Evolutionary conservation across 35 echinoderm and acorn worm genomes (phyloP).

Genomic region (Lytechinus variegatus): DNA sequence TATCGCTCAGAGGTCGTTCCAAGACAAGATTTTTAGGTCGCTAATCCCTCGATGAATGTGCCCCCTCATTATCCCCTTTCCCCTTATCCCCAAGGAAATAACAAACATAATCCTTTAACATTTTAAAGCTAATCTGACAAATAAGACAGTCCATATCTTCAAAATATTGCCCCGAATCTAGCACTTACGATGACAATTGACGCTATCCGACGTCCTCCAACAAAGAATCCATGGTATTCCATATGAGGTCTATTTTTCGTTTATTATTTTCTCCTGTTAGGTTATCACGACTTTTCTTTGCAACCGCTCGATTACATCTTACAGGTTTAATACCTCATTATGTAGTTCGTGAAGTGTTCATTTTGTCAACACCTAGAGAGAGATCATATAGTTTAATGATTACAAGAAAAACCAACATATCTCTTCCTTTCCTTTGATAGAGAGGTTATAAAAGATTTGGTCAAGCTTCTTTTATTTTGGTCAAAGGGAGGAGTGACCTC

Average conservation of each 20-base stretch:
- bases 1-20: background rate
- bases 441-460: background rate
- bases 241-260: background rate
- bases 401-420: background rate
- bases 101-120: conserved; percentile 4
- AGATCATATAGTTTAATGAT: background rate
- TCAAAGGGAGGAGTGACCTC: background rate
- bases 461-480: background rate
- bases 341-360: background rate
- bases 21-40: background rate
- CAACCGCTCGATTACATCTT: background rate
- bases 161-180: background rate
- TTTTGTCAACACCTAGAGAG: background rate
- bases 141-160: background rate
- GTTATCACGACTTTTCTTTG: background rate
- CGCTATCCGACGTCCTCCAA: background rate
- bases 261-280: background rate
- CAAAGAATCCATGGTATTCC: background rate
- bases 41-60: background rate
- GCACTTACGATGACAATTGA: background rate
- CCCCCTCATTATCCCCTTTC: background rate
- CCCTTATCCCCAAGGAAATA: background rate
- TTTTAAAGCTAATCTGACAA: background rate
- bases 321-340: too few species aligned
- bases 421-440: background rate